Evolutionary conservation across 2,113 vertebrate species (phyloP).

Genomic region (Puma concolor): DNA sequence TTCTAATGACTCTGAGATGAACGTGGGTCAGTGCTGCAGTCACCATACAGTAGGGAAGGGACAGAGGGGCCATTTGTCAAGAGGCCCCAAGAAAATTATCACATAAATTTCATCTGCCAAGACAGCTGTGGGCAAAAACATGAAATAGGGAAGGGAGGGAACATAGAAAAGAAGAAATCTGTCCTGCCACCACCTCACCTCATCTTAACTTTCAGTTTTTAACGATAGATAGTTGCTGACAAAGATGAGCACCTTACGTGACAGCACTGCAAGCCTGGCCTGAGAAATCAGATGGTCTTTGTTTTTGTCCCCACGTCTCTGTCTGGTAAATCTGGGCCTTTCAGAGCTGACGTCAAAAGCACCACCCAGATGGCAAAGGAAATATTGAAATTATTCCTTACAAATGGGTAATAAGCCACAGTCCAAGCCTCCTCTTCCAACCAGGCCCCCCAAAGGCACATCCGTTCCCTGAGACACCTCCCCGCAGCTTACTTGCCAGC

Average conservation of each 20-base stretch:
- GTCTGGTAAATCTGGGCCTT: neutral
- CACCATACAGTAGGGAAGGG: neutral
- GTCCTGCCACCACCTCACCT: neutral
- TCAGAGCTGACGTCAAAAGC: neutral
- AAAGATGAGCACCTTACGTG: neutral
- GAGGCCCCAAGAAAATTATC: conserved; percentile 22
- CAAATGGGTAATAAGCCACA: neutral
- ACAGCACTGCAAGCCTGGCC: neutral
- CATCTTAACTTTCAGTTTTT: neutral
- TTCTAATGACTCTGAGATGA: conserved; percentile 50
- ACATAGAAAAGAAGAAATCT: neutral
- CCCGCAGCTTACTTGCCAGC: neutral
- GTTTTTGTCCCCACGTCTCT: neutral
- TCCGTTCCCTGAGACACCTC: neutral
- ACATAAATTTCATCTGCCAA: neutral
- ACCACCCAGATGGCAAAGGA: neutral
- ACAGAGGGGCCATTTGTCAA: neutral
- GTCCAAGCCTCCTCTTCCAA: neutral
- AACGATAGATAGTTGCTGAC: neutral
- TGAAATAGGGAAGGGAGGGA: neutral
- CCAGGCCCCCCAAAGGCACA: neutral
- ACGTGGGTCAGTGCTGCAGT: neutral
- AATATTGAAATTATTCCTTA: neutral
- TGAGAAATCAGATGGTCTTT: neutral
- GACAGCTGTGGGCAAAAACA: neutral